Base-by-base conservation (phyloP, 2,113 vertebrate genomes). In the Rhizomys pruinosus region DNA sequence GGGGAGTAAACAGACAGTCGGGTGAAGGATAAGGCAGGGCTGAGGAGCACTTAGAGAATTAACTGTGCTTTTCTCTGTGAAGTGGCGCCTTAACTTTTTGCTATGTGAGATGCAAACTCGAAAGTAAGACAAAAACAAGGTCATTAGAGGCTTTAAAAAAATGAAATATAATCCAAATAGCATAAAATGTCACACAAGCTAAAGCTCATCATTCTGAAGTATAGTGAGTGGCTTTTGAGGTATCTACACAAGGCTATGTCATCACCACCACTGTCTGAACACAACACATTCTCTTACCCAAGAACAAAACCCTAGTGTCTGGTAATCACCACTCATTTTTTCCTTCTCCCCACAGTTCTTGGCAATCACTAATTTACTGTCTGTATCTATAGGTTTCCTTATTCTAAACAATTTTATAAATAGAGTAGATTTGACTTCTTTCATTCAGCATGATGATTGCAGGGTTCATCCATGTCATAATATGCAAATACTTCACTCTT, bases 71-170 rank as follows among this genome's bases (percentile, higher is more conserved):
- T 73, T 69, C 37, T 57, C 22, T 63, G 73, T 55, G 76, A 68
- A 86, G 42, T 10, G 11, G 4, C 37, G 2, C 59, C 66, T 79
- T 87, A 39, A 42, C 25, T 27, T 92, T 82, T 90, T 77, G 39
- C 86, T 77, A 34, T 42, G 19, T 63, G 22, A 78, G 39, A 64
- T 90, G 0, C 15, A 44, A 79, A 57, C 77, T 59, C 20, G 80
- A 77, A 78, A 79, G 59, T 22, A 85, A 93, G 37, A 81, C 10
- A 66, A 57, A 92, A 78, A 27, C 19, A 64, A 86, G 87, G 10
- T 68, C 81, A 42, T 55, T 22, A 29, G 42, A 20, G 29, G 22
- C 25, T 37, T 57, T 25, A 34, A 57, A 57, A 22, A 39, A 89
- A 61, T 76, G 72, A 94, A 52, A 20, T 77, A 5, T 34, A 87